phyloP scores from a whole-genome alignment of 1,140 invertebrate species.

The Zaprionus camerounensis region DNA sequence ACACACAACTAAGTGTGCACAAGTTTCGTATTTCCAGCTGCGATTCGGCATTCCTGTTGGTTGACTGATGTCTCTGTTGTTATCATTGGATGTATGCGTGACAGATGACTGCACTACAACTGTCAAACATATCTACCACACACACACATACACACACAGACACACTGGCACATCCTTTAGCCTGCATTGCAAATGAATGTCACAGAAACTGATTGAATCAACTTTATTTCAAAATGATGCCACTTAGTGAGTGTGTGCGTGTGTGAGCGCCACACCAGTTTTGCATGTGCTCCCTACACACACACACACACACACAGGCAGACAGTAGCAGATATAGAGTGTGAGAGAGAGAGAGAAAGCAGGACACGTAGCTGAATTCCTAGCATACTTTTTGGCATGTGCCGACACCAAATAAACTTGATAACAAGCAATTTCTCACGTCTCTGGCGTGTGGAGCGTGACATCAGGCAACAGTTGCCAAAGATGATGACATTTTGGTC shows the following conservation, averaged over 20 bases:
- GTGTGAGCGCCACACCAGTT: slow-evolving; percentile 17
- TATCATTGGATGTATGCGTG: slow-evolving; percentile 70
- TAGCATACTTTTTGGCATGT: slow-evolving; percentile 79
- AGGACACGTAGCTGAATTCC: slow-evolving; percentile 40
- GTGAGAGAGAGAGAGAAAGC: slow-evolving; percentile 4
- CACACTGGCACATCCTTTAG: slow-evolving; percentile 12
- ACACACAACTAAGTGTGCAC: background rate
- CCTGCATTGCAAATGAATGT: slow-evolving; percentile 50
- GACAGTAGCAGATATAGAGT: slow-evolving; percentile 7
- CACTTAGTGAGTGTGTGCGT: slow-evolving; percentile 58
- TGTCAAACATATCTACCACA: slow-evolving; percentile 25
- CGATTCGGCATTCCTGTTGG: slow-evolving; percentile 13
- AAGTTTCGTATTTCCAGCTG: background rate
- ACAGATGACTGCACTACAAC: slow-evolving; percentile 59
- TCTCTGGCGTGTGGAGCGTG: slow-evolving; percentile 65
- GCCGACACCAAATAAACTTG: slow-evolving; percentile 78
- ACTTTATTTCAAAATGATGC: slow-evolving; percentile 83
- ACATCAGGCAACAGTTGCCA: slow-evolving; percentile 44
- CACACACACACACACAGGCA: slow-evolving; percentile 14
- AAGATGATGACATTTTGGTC: slow-evolving; percentile 29
- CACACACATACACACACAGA: slow-evolving; percentile 21
- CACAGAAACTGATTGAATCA: slow-evolving; percentile 79
- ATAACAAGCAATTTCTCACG: slow-evolving; percentile 83
- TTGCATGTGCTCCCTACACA: slow-evolving; percentile 32
- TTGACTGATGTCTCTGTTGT: slow-evolving; percentile 27